Percentiles rank a stretch among this genome's conserved stretches.
These are phyloP conservation scores for Isoperla grammatica DNA, from an alignment of 2,888 invertebrate species.

Conservation along the genomic window DNA sequence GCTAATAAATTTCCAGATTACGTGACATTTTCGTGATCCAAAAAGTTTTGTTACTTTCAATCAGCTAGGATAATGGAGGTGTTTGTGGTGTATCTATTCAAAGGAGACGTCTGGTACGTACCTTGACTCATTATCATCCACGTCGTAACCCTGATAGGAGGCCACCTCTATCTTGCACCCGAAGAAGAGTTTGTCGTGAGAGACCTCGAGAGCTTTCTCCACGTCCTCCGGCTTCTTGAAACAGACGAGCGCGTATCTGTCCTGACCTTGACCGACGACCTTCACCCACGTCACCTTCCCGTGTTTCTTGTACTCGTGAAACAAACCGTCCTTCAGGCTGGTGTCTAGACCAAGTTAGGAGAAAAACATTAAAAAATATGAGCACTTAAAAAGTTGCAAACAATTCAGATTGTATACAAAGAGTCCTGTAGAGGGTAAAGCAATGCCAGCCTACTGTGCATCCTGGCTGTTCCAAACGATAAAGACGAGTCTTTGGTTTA, in stretches of 20 bases:
- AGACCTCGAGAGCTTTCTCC: slow-evolving; percentile 90
- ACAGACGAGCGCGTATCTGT: slow-evolving; percentile 89
- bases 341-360: slow-evolving; percentile 59
- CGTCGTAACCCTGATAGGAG: slow-evolving; percentile 75
- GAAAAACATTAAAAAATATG: slow-evolving; percentile 6
- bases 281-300: slow-evolving; percentile 95
- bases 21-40: no score
- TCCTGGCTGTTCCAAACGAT: no score
- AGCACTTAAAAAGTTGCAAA: no score
- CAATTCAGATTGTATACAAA: no score
- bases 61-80: no score
- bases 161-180: slow-evolving; percentile 95
- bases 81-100: no score
- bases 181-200: slow-evolving; percentile 95
- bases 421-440: no score
- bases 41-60: no score
- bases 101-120: no score
- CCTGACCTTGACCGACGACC: slow-evolving; percentile 85
- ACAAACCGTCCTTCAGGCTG: slow-evolving; percentile 93
- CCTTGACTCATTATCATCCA: slow-evolving; percentile 45
- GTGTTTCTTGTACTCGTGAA: slow-evolving; percentile 98
- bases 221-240: slow-evolving; percentile 98
- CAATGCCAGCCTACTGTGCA: no score
- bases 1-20: no score
- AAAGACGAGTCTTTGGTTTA: no score